These are phyloP conservation scores for Lutjanus argentimaculatus DNA, from an alignment of 2,797 vertebrate genomes.

Conservation along the genomic window DNA sequence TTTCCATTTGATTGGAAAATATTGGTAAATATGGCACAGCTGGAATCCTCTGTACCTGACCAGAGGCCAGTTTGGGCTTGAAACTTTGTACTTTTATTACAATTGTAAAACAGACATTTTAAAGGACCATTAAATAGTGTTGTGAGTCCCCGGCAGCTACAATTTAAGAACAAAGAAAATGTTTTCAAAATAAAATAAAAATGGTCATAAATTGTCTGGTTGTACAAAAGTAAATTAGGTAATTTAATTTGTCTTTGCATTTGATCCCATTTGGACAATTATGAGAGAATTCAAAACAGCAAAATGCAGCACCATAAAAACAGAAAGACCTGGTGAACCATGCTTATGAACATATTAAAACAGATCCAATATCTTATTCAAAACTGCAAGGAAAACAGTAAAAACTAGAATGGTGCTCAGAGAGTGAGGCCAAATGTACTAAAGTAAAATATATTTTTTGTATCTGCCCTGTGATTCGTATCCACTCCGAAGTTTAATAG, in stretches of 20 bases:
- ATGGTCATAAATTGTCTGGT: background rate
- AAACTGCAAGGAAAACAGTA: background rate
- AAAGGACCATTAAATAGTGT: background rate
- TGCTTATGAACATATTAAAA: background rate
- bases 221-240: background rate
- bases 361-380: background rate
- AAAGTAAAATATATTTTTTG: too few species aligned
- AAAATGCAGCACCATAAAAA: background rate
- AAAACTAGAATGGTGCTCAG: background rate
- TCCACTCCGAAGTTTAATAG: too few species aligned
- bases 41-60: background rate
- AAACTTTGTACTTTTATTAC: conserved; percentile 17
- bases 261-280: background rate
- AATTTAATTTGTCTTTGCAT: background rate
- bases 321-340: background rate
- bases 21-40: conserved; percentile 2
- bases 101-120: conserved; percentile 14
- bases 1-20: too few species aligned
- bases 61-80: background rate
- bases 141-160: background rate
- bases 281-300: background rate
- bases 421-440: too few species aligned
- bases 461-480: too few species aligned
- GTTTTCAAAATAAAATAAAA: background rate
- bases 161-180: background rate